A percentile compares a stretch with the other conserved stretches of the same genome.
Conservation (phyloP, 2,113 vertebrate species). For the Dipodomys merriami region DNA sequence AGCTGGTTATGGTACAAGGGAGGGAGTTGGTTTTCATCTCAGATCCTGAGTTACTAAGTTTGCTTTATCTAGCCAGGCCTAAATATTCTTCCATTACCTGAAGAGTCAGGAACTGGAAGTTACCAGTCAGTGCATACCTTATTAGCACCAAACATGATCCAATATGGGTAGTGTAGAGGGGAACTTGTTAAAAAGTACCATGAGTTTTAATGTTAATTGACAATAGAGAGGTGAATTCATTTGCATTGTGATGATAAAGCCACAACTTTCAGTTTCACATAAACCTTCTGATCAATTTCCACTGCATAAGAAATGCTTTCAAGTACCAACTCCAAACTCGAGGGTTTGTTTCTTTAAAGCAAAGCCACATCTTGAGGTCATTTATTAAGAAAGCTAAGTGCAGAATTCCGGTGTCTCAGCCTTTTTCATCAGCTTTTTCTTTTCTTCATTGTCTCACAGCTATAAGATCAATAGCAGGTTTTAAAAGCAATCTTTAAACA, state of each 20-base stretch:
- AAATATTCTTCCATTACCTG: not conserved
- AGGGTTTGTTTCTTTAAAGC: slow-evolving; percentile 10
- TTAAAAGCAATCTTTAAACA: slow-evolving; percentile 24
- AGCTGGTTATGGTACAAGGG: not conserved
- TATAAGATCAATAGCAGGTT: slow-evolving; percentile 30
- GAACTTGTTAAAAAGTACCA: not conserved
- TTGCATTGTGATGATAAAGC: not conserved
- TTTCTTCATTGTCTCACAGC: not conserved
- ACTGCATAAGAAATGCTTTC: not conserved
- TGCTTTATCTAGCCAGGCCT: not conserved
- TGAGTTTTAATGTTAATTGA: slow-evolving; percentile 34
- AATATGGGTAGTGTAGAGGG: not conserved
- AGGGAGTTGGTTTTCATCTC: not conserved
- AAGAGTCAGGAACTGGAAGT: not conserved
- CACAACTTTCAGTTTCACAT: not conserved
- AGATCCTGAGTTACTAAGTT: not conserved
- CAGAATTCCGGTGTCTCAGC: not conserved
- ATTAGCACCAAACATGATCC: not conserved
- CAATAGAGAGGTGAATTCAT: not conserved
- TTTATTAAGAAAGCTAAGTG: slow-evolving; percentile 39
- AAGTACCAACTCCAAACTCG: not conserved
- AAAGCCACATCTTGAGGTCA: not conserved
- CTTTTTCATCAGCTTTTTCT: not conserved
- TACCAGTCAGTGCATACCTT: not conserved
- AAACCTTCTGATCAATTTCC: not conserved